A percentile compares a stretch with the other conserved stretches of the same genome.
These are phyloP conservation scores for Steatocranus sp. DNA, from an alignment of 2,797 vertebrate species.

Conservation along the genomic window DNA sequence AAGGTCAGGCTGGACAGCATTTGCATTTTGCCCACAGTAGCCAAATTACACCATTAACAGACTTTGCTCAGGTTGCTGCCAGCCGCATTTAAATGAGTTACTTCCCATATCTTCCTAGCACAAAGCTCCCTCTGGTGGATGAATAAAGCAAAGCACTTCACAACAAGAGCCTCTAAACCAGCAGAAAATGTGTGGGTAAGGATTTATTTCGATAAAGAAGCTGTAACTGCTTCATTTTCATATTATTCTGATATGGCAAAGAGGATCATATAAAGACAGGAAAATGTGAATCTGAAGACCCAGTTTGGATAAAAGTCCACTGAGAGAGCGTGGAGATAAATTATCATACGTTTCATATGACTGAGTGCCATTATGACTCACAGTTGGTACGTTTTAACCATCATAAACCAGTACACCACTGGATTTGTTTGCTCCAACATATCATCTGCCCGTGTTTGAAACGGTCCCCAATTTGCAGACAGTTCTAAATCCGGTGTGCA, in stretches of 20 bases:
- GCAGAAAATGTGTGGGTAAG: background rate
- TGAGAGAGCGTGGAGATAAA: background rate
- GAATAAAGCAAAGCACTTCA: background rate
- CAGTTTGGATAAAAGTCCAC: background rate
- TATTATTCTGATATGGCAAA: background rate
- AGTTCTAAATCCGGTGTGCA: background rate
- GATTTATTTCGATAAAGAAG: slow-evolving; percentile 36
- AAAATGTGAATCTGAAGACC: background rate
- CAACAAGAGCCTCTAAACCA: background rate
- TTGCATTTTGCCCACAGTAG: background rate
- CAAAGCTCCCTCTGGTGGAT: slow-evolving; percentile 52
- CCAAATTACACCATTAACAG: slow-evolving; percentile 5
- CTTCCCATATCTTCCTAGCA: background rate
- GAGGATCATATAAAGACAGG: background rate
- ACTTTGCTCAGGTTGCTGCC: background rate
- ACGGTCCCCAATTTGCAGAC: background rate
- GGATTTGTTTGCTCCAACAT: background rate
- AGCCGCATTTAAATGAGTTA: background rate
- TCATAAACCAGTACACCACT: background rate
- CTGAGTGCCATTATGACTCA: background rate
- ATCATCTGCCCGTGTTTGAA: background rate
- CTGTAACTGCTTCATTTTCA: background rate
- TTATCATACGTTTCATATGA: background rate
- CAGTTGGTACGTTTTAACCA: background rate
- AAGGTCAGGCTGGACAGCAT: background rate